These are phyloP conservation scores for Platichthys flesus DNA, from an alignment of 2,113 vertebrate species.

Conservation along the genomic window DNA sequence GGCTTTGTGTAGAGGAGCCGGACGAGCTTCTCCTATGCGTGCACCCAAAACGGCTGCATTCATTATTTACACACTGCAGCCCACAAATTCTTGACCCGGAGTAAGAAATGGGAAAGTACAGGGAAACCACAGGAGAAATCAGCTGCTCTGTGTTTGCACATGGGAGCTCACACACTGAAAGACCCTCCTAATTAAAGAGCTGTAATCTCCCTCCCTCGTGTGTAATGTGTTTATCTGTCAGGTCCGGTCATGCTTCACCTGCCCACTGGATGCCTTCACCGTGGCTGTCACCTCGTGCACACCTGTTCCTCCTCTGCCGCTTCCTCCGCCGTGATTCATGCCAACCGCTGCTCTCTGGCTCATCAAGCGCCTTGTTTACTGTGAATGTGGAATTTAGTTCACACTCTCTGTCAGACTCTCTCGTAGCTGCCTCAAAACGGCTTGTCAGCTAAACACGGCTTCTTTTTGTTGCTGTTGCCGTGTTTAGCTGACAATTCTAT, in stretches of 20 bases:
- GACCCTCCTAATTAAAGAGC: not conserved
- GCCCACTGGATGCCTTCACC: conserved; percentile 32
- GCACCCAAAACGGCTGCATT: conserved; percentile 16
- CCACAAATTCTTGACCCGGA: conserved; percentile 2
- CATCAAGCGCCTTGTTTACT: conserved; percentile 33
- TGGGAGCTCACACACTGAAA: not conserved
- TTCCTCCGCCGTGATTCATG: not conserved
- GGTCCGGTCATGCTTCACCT: conserved; percentile 25
- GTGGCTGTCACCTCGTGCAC: conserved; percentile 6
- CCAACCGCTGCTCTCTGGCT: conserved; percentile 30
- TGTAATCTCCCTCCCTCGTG: conserved; percentile 8
- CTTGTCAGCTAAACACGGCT: conserved; percentile 9
- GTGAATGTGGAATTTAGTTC: conserved; percentile 29
- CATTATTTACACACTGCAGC: conserved; percentile 31
- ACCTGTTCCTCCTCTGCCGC: conserved; percentile 11
- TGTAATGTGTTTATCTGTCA: conserved; percentile 10
- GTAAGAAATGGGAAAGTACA: not conserved
- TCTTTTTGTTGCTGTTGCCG: not conserved
- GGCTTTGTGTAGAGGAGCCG: conserved; percentile 27
- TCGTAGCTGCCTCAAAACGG: conserved; percentile 9
- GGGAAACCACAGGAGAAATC: not conserved
- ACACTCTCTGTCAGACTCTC: conserved; percentile 16
- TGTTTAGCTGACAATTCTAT: conserved; percentile 25
- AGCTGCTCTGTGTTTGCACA: not conserved
- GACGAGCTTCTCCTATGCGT: conserved; percentile 10